These are phyloP conservation scores for Baryphthengus martii DNA, from an alignment of 2,113 vertebrate genomes.

Conservation along the genomic window DNA sequence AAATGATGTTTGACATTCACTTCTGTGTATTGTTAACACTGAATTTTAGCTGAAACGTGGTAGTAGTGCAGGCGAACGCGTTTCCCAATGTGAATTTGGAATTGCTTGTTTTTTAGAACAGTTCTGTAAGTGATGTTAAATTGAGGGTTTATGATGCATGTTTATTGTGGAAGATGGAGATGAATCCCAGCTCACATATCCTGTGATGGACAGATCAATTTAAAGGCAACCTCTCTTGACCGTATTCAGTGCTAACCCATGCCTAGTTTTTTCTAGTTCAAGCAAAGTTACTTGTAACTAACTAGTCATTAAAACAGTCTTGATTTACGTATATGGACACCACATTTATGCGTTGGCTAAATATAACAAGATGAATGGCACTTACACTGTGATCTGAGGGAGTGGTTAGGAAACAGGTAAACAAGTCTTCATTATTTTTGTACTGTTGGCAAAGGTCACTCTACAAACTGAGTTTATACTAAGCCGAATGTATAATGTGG, in stretches of 20 bases:
- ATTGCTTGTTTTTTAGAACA: neutral
- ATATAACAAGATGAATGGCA: neutral
- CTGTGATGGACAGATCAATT: neutral
- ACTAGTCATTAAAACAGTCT: neutral
- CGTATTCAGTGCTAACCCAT: neutral
- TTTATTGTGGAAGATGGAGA: neutral
- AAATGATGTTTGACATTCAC: accelerated
- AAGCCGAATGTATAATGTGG: constrained; percentile 56
- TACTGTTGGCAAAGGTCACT: constrained; percentile 29
- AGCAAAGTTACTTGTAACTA: neutral
- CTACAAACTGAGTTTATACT: constrained; percentile 35
- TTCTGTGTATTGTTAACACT: neutral
- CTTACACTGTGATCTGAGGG: neutral
- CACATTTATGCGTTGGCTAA: neutral
- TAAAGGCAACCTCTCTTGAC: neutral
- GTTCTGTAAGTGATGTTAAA: neutral
- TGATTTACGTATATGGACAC: neutral
- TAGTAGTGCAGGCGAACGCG: accelerated
- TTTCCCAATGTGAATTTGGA: neutral
- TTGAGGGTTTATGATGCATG: neutral
- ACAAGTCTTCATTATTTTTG: constrained; percentile 27
- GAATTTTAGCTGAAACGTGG: neutral
- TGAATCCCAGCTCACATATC: neutral
- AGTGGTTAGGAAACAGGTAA: constrained; percentile 50
- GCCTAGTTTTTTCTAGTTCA: neutral